phyloP scores from a whole-genome alignment of 2,113 vertebrate genomes.

The Oryzias javanicus region DNA sequence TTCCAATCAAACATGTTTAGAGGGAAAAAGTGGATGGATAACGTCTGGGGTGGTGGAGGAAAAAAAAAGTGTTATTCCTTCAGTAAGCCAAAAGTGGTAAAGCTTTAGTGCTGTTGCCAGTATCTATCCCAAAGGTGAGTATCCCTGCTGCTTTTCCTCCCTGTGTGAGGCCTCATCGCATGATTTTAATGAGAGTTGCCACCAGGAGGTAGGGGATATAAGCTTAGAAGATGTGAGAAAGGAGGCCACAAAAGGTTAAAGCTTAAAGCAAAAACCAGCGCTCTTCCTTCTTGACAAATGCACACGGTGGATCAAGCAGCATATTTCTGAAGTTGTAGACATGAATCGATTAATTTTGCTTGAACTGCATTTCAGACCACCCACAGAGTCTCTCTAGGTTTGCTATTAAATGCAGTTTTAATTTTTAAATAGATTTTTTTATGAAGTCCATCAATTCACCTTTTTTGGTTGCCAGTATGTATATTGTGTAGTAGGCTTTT shows the following conservation, averaged over 20 bases:
- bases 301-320: conserved; percentile 23
- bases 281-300: conserved; percentile 12
- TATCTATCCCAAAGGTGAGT: conserved; percentile 34
- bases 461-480: conserved; percentile 20
- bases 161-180: conserved; percentile 49
- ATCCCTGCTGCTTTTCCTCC: conserved; percentile 35
- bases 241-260: conserved; percentile 32
- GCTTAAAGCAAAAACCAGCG: conserved; percentile 19
- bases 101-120: conserved; percentile 17
- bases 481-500: conserved; percentile 47
- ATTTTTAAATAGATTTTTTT: neutral
- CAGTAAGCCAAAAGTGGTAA: conserved; percentile 4
- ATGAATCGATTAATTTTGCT: conserved; percentile 4
- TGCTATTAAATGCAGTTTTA: conserved; percentile 1
- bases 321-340: conserved; percentile 16
- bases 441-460: conserved; percentile 22
- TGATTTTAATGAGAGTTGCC: conserved; percentile 54
- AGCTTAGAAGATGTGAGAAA: conserved; percentile 16
- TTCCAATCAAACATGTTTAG: conserved; percentile 69
- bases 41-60: neutral
- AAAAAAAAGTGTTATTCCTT: conserved; percentile 28
- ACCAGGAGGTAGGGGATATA: conserved; percentile 41
- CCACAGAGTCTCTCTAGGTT: neutral
- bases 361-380: conserved; percentile 1
- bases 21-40: conserved; percentile 37